Percentiles rank a stretch among this genome's conserved stretches.
Evolutionary conservation across 2,888 invertebrate species (phyloP).

Genomic region (Hydrotaea cyrtoneurina): DNA sequence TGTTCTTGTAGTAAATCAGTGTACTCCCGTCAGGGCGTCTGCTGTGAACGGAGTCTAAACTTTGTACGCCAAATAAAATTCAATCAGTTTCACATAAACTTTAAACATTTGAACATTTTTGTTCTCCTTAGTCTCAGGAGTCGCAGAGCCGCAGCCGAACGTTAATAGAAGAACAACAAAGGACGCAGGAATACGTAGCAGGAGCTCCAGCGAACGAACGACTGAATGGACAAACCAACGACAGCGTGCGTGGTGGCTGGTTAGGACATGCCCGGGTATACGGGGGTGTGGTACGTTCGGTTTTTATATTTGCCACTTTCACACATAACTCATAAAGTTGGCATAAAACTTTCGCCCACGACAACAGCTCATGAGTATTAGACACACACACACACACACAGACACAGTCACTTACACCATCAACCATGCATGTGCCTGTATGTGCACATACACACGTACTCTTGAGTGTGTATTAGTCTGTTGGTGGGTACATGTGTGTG

Average conservation of each 20-base stretch:
- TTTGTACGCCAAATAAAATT: conserved; percentile 64
- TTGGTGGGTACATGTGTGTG: background rate
- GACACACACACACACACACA: conserved; percentile 38
- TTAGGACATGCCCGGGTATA: background rate
- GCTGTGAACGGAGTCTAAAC: conserved; percentile 39
- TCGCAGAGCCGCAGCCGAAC: conserved; percentile 54
- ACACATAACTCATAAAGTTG: conserved; percentile 79
- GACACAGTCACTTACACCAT: background rate
- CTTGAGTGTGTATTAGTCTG: too few species aligned
- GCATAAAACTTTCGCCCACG: conserved; percentile 76
- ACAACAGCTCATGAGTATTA: conserved; percentile 68
- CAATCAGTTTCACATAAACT: conserved; percentile 66
- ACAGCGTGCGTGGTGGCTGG: background rate
- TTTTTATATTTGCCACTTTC: conserved; percentile 75
- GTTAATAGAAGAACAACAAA: conserved; percentile 38
- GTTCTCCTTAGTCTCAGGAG: conserved; percentile 56
- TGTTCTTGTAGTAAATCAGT: conserved; percentile 20
- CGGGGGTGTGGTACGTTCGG: conserved; percentile 28
- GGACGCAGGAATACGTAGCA: background rate
- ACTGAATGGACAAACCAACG: background rate
- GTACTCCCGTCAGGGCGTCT: background rate
- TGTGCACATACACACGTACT: too few species aligned
- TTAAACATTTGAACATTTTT: conserved; percentile 59
- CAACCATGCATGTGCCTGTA: background rate
- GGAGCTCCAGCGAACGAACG: conserved; percentile 2